A percentile compares a stretch with the other conserved stretches of the same genome.
Conservation (phyloP, 2,797 vertebrate species). For the Pantherophis alleghaniensis region DNA sequence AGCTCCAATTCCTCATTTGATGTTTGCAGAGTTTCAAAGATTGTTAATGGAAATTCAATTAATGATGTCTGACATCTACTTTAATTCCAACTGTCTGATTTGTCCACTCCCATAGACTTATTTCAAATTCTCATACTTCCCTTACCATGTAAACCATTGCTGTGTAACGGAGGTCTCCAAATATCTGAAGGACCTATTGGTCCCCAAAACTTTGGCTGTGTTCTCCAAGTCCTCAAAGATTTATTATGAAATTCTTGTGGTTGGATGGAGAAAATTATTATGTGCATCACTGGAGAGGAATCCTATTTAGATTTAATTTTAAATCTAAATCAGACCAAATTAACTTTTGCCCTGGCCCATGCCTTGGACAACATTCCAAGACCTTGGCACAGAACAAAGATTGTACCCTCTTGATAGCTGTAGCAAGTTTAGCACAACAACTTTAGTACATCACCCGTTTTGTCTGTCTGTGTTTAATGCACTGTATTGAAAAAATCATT, state of each 20-base stretch:
- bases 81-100: not conserved
- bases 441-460: not conserved
- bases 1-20: not conserved
- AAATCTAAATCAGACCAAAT: not conserved
- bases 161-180: not conserved
- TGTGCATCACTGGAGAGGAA: not conserved
- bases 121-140: not conserved
- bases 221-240: not conserved
- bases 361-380: not conserved
- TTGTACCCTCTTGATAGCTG: not conserved
- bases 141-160: not conserved
- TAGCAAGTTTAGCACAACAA: not conserved
- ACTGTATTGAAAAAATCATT: not conserved
- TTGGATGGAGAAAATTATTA: not conserved
- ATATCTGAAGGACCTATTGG: not conserved
- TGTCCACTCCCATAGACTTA: not conserved
- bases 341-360: not conserved
- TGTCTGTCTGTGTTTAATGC: not conserved
- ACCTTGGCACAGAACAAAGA: not conserved
- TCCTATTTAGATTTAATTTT: not conserved
- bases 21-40: not conserved
- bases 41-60: not conserved
- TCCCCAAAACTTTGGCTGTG: not conserved
- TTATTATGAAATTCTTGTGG: not conserved
- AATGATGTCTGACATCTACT: fast-evolving